Evolutionary conservation across 2,113 vertebrate species (phyloP).

Genomic region (Ptyas mucosa): DNA sequence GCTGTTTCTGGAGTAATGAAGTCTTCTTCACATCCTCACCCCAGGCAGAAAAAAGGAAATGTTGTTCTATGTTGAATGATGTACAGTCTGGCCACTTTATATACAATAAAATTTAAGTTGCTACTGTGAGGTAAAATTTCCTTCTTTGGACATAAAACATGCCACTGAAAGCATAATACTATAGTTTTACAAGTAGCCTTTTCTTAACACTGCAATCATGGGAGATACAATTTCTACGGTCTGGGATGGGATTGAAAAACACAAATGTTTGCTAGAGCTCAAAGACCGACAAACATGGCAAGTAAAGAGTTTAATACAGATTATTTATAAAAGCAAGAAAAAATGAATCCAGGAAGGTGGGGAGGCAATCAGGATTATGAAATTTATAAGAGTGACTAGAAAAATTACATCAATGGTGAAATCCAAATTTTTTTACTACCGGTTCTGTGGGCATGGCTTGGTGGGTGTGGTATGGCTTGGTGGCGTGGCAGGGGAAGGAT

Average conservation of each 20-base stretch:
- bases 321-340: background rate
- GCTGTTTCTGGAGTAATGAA: background rate
- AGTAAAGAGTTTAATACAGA: background rate
- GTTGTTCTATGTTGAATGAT: background rate
- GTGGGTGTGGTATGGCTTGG: too few species aligned
- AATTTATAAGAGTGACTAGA: background rate
- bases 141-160: background rate
- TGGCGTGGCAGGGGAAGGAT: too few species aligned
- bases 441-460: too few species aligned
- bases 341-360: background rate
- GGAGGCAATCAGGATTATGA: background rate
- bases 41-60: background rate
- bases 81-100: background rate
- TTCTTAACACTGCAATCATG: background rate
- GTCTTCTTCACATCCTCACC: background rate
- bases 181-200: background rate
- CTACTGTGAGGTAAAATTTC: background rate
- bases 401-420: background rate
- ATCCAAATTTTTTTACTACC: too few species aligned
- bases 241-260: background rate
- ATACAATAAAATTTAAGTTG: background rate
- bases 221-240: background rate
- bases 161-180: background rate
- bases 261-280: background rate
- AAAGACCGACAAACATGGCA: background rate